Evolutionary conservation across 2,888 invertebrate species (phyloP).

Genomic region (Lumbricus terrestris): DNA sequence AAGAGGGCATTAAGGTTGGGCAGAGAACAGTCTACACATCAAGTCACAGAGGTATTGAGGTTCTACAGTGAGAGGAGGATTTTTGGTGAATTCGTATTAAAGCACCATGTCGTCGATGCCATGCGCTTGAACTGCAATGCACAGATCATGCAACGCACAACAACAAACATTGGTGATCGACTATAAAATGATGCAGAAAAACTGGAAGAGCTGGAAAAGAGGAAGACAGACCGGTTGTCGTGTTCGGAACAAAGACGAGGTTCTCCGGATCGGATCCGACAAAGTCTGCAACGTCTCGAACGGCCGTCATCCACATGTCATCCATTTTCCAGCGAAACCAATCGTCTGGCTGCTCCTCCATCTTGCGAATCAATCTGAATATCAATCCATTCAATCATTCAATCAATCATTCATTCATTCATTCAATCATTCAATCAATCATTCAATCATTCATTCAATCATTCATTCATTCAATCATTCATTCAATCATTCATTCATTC

Average conservation of each 20-base stretch:
- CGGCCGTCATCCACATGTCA: conserved; percentile 15
- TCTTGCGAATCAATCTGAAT: conserved; percentile 26
- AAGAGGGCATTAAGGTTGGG: too few species aligned
- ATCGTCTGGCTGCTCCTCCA: conserved; percentile 32
- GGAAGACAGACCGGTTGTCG: conserved; percentile 39
- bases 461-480: not conserved
- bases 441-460: not conserved
- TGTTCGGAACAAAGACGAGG: conserved; percentile 31
- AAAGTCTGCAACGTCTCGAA: conserved; percentile 24
- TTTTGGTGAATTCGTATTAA: too few species aligned
- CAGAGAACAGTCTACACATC: too few species aligned
- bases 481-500: not conserved
- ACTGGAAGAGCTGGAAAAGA: too few species aligned
- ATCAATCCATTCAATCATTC: not conserved
- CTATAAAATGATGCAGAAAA: too few species aligned
- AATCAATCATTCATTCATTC: conserved; percentile 22
- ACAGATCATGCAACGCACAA: too few species aligned
- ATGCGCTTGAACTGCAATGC: too few species aligned
- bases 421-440: conserved; percentile 18
- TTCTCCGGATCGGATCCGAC: conserved; percentile 30
- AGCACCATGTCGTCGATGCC: too few species aligned
- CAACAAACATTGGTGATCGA: too few species aligned
- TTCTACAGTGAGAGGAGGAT: too few species aligned
- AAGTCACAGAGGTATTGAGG: too few species aligned
- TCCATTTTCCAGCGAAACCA: conserved; percentile 22